Base-by-base conservation (phyloP, 2,113 vertebrate genomes). In the Channa argus region DNA sequence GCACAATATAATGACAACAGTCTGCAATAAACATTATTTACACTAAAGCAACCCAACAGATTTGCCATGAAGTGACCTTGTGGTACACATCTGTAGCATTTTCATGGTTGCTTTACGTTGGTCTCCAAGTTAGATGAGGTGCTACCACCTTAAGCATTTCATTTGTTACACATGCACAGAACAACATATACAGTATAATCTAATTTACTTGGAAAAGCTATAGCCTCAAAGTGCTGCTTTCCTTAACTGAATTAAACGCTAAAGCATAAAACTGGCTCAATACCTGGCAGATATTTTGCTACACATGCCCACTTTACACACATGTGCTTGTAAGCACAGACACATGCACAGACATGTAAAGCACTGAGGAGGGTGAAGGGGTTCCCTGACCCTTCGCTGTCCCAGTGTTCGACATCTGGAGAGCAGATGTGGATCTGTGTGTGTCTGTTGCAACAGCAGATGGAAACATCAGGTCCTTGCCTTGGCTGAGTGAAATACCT, bases 341-440 rank as follows among this genome's bases (percentile, higher is more conserved):
- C 69, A 52, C 68, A 74, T 54, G 53, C 73, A 68, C 37, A 24
- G 24, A 63, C 60, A 56, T 71, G 61, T 38, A 70, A 14, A 65
- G 43, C 46, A 8, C 58, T 59, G 65, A 62, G 87, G 82, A 86
- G 85, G 90, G 89, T 91, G 90, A 91, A 93, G 93, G 93, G 92
- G 87, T 93, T 95, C 89, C 93, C 94, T 94, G 94, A 94, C 92
- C 94, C 87, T 84, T 89, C 5, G 54, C 68, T 94, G 92, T 93
- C 90, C 92, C 83, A 89, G 71, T 55, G 37, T 63, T 49, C 49
- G 64, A 92, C 93, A 95, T 94, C 91, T 95, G 93, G 83, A 77
- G 9, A 83, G 90, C 93, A 94, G 90, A 94, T 94, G 92, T 91
- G 74, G 55, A 63, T 84, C 71, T 81, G 77, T 82, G 85, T 86